These are phyloP conservation scores for Zoanthus sansibaricus DNA, from an alignment of 92 coral and sea anemone genomes.

Conservation along the genomic window DNA sequence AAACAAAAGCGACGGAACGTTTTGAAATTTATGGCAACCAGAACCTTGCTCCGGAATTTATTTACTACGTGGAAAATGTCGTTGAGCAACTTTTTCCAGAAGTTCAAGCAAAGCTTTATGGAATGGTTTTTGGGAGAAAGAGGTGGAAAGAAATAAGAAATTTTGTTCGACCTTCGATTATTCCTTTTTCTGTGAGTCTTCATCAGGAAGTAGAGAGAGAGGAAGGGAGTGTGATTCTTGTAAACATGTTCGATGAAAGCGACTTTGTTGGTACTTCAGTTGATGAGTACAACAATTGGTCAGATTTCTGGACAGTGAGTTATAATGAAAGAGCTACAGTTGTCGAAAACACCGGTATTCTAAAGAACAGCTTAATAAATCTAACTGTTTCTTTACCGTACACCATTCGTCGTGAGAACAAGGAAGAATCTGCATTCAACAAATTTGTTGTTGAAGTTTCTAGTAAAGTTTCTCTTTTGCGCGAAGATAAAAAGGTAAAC, in stretches of 20 bases:
- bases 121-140: slow-evolving; percentile 33
- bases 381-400: slow-evolving; percentile 16
- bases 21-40: slow-evolving; percentile 20
- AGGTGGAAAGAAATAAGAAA: slow-evolving; percentile 5
- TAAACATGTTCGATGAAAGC: slow-evolving; percentile 11
- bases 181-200: slow-evolving; percentile 20
- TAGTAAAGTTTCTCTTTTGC: slow-evolving; percentile 1
- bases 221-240: slow-evolving; percentile 5
- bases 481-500: not conserved
- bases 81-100: slow-evolving; percentile 39
- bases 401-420: not conserved
- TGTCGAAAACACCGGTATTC: slow-evolving; percentile 20
- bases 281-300: not conserved
- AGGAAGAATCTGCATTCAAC: not conserved
- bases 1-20: slow-evolving; percentile 3
- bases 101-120: slow-evolving; percentile 34
- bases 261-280: slow-evolving; percentile 12
- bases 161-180: not conserved
- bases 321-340: slow-evolving; percentile 33
- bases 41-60: slow-evolving; percentile 20
- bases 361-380: not conserved
- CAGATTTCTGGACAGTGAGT: slow-evolving; percentile 12
- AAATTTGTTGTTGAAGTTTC: slow-evolving; percentile 21
- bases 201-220: slow-evolving; percentile 36
- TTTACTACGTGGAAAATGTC: not conserved